phyloP scores from a whole-genome alignment of 2,797 vertebrate species.

The Knipowitschia caucasica region DNA sequence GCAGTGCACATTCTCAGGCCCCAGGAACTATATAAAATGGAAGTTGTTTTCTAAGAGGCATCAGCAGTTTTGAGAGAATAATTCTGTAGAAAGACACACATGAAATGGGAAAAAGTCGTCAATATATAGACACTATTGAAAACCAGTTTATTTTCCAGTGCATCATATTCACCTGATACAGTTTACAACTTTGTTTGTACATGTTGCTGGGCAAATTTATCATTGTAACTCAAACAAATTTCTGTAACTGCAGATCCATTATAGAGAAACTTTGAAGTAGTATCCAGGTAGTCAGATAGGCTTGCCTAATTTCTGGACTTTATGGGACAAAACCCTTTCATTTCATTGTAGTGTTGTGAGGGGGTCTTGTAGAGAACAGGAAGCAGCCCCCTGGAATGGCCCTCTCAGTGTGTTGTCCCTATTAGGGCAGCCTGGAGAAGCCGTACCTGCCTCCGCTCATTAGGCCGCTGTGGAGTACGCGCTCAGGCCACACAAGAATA shows the following conservation, averaged over 20 bases:
- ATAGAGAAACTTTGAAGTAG: constrained; percentile 36
- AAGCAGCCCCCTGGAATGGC: constrained; percentile 66
- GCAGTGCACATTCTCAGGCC: constrained; percentile 36
- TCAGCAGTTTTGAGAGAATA: constrained; percentile 71
- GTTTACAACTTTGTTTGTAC: background rate
- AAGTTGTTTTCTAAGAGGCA: constrained; percentile 67
- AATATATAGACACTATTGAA: constrained; percentile 23
- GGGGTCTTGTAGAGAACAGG: constrained; percentile 72
- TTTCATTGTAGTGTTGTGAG: constrained; percentile 62
- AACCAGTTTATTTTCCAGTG: constrained; percentile 31
- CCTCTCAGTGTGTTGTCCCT: constrained; percentile 70
- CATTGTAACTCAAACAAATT: constrained; percentile 8
- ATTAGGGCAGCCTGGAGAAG: constrained; percentile 76
- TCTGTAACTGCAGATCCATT: constrained; percentile 16
- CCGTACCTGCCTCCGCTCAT: constrained; percentile 80
- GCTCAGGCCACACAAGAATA: constrained; percentile 72
- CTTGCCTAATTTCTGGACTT: constrained; percentile 50
- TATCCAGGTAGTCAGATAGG: constrained; percentile 27
- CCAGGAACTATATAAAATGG: constrained; percentile 62
- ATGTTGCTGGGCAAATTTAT: constrained; percentile 3
- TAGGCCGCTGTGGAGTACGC: constrained; percentile 73
- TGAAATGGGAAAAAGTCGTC: constrained; percentile 23
- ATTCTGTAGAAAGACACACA: constrained; percentile 44
- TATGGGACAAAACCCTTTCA: constrained; percentile 57
- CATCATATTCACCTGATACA: constrained; percentile 9